Conservation (phyloP, 2,113 vertebrate genomes). For the Todiramphus saurophagus region DNA sequence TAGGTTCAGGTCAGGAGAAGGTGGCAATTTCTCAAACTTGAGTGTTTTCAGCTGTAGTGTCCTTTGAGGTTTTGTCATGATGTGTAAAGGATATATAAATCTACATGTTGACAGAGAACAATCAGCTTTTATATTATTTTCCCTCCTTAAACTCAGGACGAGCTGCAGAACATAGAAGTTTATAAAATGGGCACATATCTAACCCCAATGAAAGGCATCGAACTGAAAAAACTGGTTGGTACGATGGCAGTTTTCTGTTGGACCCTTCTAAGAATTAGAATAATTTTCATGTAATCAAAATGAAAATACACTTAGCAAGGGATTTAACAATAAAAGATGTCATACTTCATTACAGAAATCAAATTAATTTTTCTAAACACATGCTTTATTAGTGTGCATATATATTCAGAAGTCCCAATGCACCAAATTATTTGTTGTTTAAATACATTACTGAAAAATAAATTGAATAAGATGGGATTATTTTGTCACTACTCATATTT, state of each 20-base stretch:
- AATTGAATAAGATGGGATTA: background rate
- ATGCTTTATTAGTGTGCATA: background rate
- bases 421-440: background rate
- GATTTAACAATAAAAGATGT: background rate
- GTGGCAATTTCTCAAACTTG: fast-evolving
- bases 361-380: background rate
- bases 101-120: background rate
- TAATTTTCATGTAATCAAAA: background rate
- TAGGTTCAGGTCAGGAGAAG: background rate
- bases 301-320: background rate
- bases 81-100: background rate
- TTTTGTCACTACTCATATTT: background rate
- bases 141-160: background rate
- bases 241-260: background rate
- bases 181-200: fast-evolving
- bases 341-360: background rate
- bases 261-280: background rate
- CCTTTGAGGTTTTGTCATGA: background rate
- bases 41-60: background rate
- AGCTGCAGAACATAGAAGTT: background rate
- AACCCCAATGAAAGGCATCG: background rate
- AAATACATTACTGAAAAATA: background rate
- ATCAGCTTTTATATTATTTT: background rate
- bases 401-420: background rate
- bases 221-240: background rate